Evolutionary conservation across 2,888 invertebrate genomes (phyloP).

Genomic region (Chaitophorus viminalis): DNA sequence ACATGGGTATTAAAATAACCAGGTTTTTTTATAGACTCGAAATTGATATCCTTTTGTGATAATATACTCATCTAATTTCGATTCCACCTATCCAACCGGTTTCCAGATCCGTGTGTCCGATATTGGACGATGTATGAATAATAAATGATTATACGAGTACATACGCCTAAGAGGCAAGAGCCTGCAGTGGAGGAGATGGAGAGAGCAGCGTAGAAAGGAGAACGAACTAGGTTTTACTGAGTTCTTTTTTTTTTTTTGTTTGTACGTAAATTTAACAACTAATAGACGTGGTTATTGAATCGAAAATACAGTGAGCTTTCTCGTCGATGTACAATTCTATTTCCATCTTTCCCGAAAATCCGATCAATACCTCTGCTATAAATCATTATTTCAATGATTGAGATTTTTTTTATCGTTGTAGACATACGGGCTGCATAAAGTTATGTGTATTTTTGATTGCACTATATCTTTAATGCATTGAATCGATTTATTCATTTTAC

Average conservation of each 20-base stretch:
- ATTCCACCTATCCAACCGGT: constrained; percentile 43
- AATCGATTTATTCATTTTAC: neutral
- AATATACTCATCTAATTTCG: constrained; percentile 53
- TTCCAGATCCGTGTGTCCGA: constrained; percentile 49
- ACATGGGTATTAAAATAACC: constrained; percentile 15
- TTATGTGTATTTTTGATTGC: neutral
- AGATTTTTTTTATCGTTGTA: neutral
- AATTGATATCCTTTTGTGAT: constrained; percentile 43
- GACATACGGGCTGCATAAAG: too few species aligned
- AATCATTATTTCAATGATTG: too few species aligned
- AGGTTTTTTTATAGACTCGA: constrained; percentile 27
- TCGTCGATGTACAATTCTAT: neutral
- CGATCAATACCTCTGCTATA: neutral
- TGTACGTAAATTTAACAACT: constrained; percentile 34
- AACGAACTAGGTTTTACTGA: constrained; percentile 27
- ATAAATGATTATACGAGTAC: constrained; percentile 34
- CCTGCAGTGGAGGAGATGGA: neutral
- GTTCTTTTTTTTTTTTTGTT: constrained; percentile 24
- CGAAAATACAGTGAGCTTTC: constrained; percentile 34
- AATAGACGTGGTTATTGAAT: constrained; percentile 6
- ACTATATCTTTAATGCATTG: neutral
- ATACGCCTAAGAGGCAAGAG: neutral
- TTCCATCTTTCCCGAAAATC: constrained; percentile 5
- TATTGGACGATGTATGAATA: constrained; percentile 9
- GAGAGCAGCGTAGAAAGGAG: constrained; percentile 47